Evolutionary conservation across 1,140 invertebrate genomes (phyloP).

Genomic region (Oryctes rhinoceros): DNA sequence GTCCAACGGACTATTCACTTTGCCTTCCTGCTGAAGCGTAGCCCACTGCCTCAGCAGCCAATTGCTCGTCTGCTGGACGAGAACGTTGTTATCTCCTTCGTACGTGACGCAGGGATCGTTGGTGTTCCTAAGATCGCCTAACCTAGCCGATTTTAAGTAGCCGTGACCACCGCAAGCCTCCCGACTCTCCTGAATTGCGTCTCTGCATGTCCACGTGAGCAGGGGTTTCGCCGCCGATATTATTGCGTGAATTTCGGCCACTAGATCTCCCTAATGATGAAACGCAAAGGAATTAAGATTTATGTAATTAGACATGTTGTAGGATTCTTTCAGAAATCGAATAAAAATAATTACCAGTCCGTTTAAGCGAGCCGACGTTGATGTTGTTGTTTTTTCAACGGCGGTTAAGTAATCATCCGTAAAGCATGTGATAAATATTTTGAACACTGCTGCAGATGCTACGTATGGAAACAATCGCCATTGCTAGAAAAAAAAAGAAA

Average conservation of each 20-base stretch:
- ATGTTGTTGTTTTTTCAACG: constrained; percentile 50
- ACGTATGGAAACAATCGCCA: constrained; percentile 90
- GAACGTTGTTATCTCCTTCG: constrained; percentile 96
- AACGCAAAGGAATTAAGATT: neutral
- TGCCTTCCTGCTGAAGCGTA: constrained; percentile 60
- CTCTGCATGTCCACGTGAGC: constrained; percentile 82
- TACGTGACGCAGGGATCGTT: constrained; percentile 94
- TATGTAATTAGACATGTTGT: neutral
- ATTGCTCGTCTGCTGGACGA: constrained; percentile 94
- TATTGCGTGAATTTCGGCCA: constrained; percentile 88
- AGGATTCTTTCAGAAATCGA: neutral
- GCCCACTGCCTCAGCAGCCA: constrained; percentile 79
- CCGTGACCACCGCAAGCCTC: constrained; percentile 91
- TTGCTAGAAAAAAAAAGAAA: constrained; percentile 70
- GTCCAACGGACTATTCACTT: constrained; percentile 66
- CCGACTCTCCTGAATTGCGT: constrained; percentile 89
- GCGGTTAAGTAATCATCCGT: constrained; percentile 55
- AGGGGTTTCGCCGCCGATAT: constrained; percentile 89
- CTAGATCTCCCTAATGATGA: constrained; percentile 52
- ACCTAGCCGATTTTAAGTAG: constrained; percentile 77
- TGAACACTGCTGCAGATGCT: constrained; percentile 81
- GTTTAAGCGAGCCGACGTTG: constrained; percentile 43
- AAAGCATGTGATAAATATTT: constrained; percentile 73
- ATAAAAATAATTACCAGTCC: constrained; percentile 44
- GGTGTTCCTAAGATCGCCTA: constrained; percentile 84